These are phyloP conservation scores for Lepidurus packardi DNA, from an alignment of 1,140 invertebrate species.

Conservation along the genomic window DNA sequence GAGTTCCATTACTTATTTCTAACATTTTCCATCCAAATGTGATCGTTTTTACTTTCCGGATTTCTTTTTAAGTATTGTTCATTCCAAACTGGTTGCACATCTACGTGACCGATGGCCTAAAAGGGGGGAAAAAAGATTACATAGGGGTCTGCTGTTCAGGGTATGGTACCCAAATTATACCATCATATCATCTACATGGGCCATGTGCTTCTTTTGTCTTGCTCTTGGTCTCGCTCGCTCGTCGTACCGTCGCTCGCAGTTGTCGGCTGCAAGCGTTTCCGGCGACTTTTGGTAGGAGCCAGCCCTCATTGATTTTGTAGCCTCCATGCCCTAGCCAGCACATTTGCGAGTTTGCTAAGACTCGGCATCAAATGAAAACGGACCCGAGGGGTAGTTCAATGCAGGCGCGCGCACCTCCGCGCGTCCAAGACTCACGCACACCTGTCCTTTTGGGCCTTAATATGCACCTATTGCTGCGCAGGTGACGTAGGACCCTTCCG, in stretches of 20 bases:
- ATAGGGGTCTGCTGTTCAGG: neutral
- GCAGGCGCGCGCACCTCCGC: neutral
- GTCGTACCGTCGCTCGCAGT: neutral
- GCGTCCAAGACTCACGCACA: neutral
- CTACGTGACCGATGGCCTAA: neutral
- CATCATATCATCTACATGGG: slow-evolving; percentile 8
- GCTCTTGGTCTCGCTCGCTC: neutral
- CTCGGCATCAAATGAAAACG: neutral
- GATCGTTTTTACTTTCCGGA: neutral
- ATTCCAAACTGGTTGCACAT: neutral
- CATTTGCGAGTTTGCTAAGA: neutral
- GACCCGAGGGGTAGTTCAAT: neutral
- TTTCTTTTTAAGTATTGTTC: neutral
- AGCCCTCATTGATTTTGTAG: slow-evolving; percentile 13
- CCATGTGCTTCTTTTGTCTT: slow-evolving; percentile 19
- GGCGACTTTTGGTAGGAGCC: slow-evolving; percentile 16
- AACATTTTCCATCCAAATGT: neutral
- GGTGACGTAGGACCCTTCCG: neutral
- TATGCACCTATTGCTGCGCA: slow-evolving; percentile 17
- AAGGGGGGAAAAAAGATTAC: neutral
- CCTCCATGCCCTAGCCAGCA: neutral
- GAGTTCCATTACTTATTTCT: no score
- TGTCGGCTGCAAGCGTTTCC: slow-evolving; percentile 13
- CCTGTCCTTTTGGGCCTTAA: neutral
- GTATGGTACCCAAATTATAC: neutral